Percentiles rank a stretch among this genome's conserved stretches.
Evolutionary conservation across 2,113 vertebrate species (phyloP).

Genomic region (Alouatta palliata): DNA sequence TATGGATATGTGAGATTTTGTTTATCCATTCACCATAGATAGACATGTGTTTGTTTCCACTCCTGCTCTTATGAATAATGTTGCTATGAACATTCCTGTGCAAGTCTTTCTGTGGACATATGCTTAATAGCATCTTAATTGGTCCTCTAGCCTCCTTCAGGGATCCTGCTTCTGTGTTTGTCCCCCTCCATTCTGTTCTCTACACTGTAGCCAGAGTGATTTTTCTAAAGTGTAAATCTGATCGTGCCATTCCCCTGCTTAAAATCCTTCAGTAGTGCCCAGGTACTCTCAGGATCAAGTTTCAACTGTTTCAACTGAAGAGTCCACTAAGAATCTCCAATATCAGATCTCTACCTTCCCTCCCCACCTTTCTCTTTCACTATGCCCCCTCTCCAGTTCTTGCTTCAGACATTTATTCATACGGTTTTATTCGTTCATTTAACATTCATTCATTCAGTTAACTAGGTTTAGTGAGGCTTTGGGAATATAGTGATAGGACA

Average conservation of each 20-base stretch:
- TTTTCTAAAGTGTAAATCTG: slow-evolving; percentile 13
- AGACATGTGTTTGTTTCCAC: background rate
- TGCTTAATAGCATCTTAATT: slow-evolving; percentile 57
- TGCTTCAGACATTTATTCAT: background rate
- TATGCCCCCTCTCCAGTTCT: background rate
- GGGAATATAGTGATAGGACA: background rate
- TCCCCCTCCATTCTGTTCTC: slow-evolving; percentile 23
- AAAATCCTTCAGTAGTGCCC: background rate
- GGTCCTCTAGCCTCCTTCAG: background rate
- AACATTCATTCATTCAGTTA: background rate
- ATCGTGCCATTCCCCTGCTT: background rate
- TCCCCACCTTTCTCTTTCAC: background rate
- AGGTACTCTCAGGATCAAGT: background rate
- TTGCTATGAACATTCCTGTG: background rate
- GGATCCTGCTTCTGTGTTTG: slow-evolving; percentile 36
- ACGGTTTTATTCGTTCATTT: background rate
- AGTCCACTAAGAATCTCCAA: background rate
- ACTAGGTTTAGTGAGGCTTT: background rate
- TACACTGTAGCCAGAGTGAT: background rate
- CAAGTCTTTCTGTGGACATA: slow-evolving; percentile 38
- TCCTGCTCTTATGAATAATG: background rate
- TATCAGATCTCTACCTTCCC: background rate
- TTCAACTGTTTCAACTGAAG: background rate
- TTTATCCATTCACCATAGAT: background rate
- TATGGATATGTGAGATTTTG: background rate